Base-by-base conservation (phyloP, 2,888 invertebrate genomes). In the Fragum whitleyi region DNA sequence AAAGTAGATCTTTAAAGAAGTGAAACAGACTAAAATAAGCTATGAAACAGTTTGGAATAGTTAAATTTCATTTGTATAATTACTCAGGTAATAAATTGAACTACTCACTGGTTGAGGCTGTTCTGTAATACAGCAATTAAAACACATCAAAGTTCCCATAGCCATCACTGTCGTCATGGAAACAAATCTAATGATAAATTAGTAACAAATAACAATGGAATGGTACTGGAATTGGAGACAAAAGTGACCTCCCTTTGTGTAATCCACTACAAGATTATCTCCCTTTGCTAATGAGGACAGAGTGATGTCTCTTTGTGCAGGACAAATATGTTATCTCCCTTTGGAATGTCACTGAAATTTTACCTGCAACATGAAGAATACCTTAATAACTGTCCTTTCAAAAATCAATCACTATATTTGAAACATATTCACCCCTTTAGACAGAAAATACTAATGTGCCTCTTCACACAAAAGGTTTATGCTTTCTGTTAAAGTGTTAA, bases 61-160 rank as follows among this genome's bases (percentile, higher is more conserved):
- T n/a, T n/a, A n/a, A n/a, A n/a, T n/a, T n/a, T n/a, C n/a, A n/a
- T n/a, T n/a, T n/a, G n/a, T n/a, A n/a, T n/a, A n/a, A n/a, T n/a
- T n/a, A n/a, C n/a, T n/a, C n/a, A n/a, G n/a, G n/a, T n/a, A n/a
- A n/a, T n/a, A n/a, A n/a, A n/a, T n/a, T n/a, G n/a, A n/a, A n/a
- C n/a, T 32, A 83, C 83, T 81, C 74, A 85, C 87, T 11, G 88
- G 87, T 51, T 87, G 89, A 32, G 92, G 92, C 74, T 92, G 92
- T 75, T 91, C 91, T 62, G 90, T 89, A 62, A 91, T 86, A 79
- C 92, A 92, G 81, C 92, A 91, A 26, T 87, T 90, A 81, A 92
- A 91, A 80, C 91, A 91, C 42, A 92, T 76, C 55, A 92, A 73
- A 21, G 89, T 87, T 39, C 90, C 91, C 92, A 92, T 92, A 81